phyloP scores from a whole-genome alignment of 2,888 invertebrate species.

The Azorinus chamasolen region DNA sequence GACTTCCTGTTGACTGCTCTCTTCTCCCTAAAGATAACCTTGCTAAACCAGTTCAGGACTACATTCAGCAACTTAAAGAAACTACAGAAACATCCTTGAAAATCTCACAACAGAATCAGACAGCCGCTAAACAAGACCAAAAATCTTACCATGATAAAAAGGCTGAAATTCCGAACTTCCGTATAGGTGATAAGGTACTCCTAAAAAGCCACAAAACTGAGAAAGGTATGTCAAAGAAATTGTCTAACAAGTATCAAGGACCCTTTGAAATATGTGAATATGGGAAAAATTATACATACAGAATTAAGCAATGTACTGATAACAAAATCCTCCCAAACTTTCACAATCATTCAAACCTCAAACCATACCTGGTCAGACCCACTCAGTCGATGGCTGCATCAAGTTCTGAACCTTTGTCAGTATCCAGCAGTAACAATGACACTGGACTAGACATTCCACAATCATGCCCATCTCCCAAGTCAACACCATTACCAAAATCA shows the following conservation, averaged over 20 bases:
- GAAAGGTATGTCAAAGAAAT: slow-evolving; percentile 31
- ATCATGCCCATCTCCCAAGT: too few relatives aligned
- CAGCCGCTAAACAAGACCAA: slow-evolving; percentile 7
- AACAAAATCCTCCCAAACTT: too few relatives aligned
- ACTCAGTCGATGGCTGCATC: too few relatives aligned
- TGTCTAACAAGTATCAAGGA: slow-evolving; percentile 36
- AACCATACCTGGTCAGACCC: too few relatives aligned
- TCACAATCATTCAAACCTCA: too few relatives aligned
- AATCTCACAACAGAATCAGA: slow-evolving; percentile 27
- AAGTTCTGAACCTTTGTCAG: too few relatives aligned
- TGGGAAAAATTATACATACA: too few relatives aligned
- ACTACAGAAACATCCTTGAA: slow-evolving; percentile 14
- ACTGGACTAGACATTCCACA: too few relatives aligned
- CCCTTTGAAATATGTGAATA: slow-evolving; percentile 30
- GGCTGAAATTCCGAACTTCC: slow-evolving; percentile 30
- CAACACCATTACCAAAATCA: too few relatives aligned
- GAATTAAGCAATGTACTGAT: too few relatives aligned
- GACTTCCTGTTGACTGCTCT: slow-evolving; percentile 17
- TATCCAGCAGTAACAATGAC: too few relatives aligned
- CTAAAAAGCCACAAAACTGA: slow-evolving; percentile 6
- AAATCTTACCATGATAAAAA: slow-evolving; percentile 32
- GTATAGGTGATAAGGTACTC: slow-evolving; percentile 36
- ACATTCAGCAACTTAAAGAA: slow-evolving; percentile 18
- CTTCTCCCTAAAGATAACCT: slow-evolving; percentile 40
- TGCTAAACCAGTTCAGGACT: slow-evolving; percentile 1